A percentile compares a stretch with the other conserved stretches of the same genome.
phyloP scores from a whole-genome alignment of 2,888 invertebrate species.

The Silvanus unidentatus region DNA sequence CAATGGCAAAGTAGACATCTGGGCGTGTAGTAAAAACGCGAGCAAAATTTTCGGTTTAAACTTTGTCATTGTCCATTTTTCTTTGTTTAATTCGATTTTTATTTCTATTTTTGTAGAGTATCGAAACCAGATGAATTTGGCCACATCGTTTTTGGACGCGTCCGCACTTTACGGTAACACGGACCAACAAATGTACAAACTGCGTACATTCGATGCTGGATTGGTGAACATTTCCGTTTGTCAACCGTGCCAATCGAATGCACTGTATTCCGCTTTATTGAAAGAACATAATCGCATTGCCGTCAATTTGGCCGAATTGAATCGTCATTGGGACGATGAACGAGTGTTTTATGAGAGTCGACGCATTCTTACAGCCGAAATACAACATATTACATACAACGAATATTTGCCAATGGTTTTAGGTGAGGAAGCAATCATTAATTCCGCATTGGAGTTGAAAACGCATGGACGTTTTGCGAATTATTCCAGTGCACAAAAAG shows the following conservation, averaged over 20 bases:
- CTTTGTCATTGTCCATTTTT: neutral
- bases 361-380: conserved; percentile 67
- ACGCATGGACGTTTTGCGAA: conserved; percentile 69
- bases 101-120: conserved; percentile 47
- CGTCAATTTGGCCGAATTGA: conserved; percentile 60
- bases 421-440: conserved; percentile 61
- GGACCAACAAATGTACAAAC: conserved; percentile 60
- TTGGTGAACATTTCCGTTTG: conserved; percentile 64
- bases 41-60: no score
- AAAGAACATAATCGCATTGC: conserved; percentile 78
- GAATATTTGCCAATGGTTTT: conserved; percentile 75
- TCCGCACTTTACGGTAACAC: conserved; percentile 77
- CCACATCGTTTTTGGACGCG: conserved; percentile 76
- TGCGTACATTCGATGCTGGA: conserved; percentile 67
- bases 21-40: no score
- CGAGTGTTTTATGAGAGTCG: conserved; percentile 70
- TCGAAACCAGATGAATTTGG: conserved; percentile 80
- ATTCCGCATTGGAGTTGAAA: conserved; percentile 56
- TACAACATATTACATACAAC: conserved; percentile 79
- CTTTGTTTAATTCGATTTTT: neutral
- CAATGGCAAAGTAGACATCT: no score
- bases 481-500: conserved; percentile 75
- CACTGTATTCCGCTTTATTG: conserved; percentile 65
- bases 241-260: conserved; percentile 61
- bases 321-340: conserved; percentile 76